These are phyloP conservation scores for Orestias chungarensis DNA, from an alignment of 2,797 vertebrate species.

Conservation along the genomic window DNA sequence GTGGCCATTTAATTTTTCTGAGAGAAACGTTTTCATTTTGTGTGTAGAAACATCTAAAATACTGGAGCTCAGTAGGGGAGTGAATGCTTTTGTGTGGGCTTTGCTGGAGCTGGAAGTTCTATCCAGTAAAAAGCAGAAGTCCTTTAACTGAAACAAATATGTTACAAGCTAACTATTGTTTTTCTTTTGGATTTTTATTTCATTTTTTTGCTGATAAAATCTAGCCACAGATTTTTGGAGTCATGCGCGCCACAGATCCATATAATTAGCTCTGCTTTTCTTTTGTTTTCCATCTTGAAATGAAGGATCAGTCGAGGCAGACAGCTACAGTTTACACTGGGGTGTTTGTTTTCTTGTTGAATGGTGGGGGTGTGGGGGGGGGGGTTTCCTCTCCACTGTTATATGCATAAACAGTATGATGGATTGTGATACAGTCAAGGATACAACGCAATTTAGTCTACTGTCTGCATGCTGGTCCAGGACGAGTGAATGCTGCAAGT, in stretches of 20 bases:
- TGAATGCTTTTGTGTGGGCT: background rate
- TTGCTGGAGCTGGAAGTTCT: background rate
- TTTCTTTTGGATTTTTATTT: background rate
- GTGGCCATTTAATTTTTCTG: constrained; percentile 61
- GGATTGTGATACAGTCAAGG: too few relatives aligned
- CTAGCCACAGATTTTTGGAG: background rate
- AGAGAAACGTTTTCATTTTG: constrained; percentile 59
- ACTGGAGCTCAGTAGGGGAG: constrained; percentile 6
- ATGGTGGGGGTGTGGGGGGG: too few relatives aligned
- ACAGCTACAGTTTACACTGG: too few relatives aligned
- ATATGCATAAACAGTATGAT: too few relatives aligned
- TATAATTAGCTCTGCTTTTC: too few relatives aligned
- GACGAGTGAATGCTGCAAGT: too few relatives aligned
- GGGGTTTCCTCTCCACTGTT: too few relatives aligned
- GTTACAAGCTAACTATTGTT: background rate
- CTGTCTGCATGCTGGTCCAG: too few relatives aligned
- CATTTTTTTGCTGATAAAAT: background rate
- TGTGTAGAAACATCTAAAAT: constrained; percentile 38
- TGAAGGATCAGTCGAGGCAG: too few relatives aligned
- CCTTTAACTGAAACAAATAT: background rate
- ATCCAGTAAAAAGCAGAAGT: background rate
- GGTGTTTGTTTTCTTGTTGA: too few relatives aligned
- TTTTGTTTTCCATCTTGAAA: too few relatives aligned
- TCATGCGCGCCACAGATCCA: background rate
- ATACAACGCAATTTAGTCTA: too few relatives aligned